These are phyloP conservation scores for Caenorhabditis becei DNA, from an alignment of 2,888 invertebrate genomes.

Conservation along the genomic window DNA sequence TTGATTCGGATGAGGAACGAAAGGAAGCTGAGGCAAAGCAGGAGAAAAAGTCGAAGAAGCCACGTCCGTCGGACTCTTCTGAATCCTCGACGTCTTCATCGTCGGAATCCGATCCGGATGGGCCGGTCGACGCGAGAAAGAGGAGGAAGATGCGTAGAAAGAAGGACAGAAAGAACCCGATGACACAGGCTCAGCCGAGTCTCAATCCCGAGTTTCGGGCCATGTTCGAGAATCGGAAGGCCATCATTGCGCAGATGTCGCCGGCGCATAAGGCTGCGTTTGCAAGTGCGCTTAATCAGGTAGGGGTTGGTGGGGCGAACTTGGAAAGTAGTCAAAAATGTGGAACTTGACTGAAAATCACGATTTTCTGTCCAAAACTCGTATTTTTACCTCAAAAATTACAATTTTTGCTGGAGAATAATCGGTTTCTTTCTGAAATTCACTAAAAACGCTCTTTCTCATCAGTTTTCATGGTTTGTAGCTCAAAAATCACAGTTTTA, in stretches of 20 bases:
- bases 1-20: constrained; percentile 68
- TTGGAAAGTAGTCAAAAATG: not conserved
- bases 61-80: constrained; percentile 30
- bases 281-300: constrained; percentile 63
- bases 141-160: constrained; percentile 57
- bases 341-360: too few species aligned
- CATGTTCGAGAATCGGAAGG: constrained; percentile 69
- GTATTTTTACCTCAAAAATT: too few species aligned
- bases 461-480: too few species aligned
- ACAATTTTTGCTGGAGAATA: too few species aligned
- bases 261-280: constrained; percentile 65
- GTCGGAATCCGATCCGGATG: constrained; percentile 46
- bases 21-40: constrained; percentile 26
- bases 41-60: too few species aligned
- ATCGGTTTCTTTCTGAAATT: too few species aligned
- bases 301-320: too few species aligned
- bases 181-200: not conserved
- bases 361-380: too few species aligned
- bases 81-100: constrained; percentile 45
- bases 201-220: constrained; percentile 47
- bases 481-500: too few species aligned
- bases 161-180: constrained; percentile 55
- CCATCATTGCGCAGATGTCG: constrained; percentile 61
- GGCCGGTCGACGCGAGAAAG: constrained; percentile 48
- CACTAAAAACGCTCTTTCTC: too few species aligned